Evolutionary conservation across 2,113 vertebrate species (phyloP).

Genomic region (Rhabdornis inornatus): DNA sequence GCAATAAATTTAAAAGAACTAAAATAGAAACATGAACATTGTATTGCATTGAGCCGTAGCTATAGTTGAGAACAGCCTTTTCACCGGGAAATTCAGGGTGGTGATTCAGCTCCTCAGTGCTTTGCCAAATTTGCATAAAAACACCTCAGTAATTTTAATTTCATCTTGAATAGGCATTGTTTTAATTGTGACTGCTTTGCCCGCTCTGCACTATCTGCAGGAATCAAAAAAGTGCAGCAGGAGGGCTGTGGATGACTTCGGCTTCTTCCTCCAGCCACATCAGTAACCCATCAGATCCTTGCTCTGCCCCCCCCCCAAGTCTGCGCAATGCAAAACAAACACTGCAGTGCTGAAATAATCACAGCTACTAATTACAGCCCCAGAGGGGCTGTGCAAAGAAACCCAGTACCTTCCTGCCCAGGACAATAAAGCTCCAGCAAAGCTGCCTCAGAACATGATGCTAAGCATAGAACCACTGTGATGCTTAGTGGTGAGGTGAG

Average conservation of each 20-base stretch:
- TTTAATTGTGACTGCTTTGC: not conserved
- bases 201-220: not conserved
- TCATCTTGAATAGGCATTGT: not conserved
- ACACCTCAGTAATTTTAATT: not conserved
- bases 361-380: not conserved
- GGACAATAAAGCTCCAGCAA: not conserved
- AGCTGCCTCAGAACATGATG: not conserved
- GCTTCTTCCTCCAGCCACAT: not conserved
- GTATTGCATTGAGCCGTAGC: not conserved
- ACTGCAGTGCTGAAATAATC: not conserved
- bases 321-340: not conserved
- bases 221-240: not conserved
- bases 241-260: not conserved
- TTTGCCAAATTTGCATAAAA: conserved; percentile 13
- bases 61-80: not conserved
- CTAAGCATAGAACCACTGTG: too few relatives aligned
- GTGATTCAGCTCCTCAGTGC: not conserved
- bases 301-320: not conserved
- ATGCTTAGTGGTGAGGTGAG: not conserved
- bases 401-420: not conserved
- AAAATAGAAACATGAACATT: not conserved
- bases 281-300: too few relatives aligned
- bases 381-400: not conserved
- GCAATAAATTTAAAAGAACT: not conserved
- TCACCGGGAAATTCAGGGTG: not conserved